These are phyloP conservation scores for Trematomus bernacchii DNA, from an alignment of 2,797 vertebrate species.

Conservation along the genomic window DNA sequence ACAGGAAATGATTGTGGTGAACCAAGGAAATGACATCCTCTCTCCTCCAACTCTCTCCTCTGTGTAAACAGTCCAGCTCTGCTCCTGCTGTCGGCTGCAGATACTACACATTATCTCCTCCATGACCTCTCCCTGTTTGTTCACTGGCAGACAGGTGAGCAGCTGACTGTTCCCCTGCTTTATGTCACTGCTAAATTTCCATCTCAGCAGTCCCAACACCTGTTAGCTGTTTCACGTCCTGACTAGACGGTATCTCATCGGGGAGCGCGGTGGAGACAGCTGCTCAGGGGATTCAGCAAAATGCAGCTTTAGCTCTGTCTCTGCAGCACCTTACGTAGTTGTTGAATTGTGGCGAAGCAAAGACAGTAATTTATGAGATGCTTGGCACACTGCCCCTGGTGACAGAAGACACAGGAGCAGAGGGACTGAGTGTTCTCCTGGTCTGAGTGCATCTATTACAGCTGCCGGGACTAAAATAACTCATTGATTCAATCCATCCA, in stretches of 20 bases:
- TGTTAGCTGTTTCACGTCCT: constrained; percentile 46
- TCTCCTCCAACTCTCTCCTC: constrained; percentile 36
- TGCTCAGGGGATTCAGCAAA: constrained; percentile 46
- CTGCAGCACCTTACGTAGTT: constrained; percentile 49
- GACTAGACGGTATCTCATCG: constrained; percentile 62
- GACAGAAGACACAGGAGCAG: constrained; percentile 44
- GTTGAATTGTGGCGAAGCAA: constrained; percentile 39
- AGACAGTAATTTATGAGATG: constrained; percentile 51
- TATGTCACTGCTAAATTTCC: constrained; percentile 46
- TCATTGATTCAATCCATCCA: constrained; percentile 54
- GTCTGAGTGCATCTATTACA: constrained; percentile 14
- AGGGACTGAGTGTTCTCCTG: constrained; percentile 46
- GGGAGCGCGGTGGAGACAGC: constrained; percentile 25
- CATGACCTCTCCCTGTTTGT: constrained; percentile 37
- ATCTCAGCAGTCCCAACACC: constrained; percentile 47
- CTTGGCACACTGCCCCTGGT: constrained; percentile 38
- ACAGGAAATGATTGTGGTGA: constrained; percentile 86
- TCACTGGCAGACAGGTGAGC: constrained; percentile 31
- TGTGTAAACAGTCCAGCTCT: constrained; percentile 4
- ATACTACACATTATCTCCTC: constrained; percentile 6
- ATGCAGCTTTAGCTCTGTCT: constrained; percentile 44
- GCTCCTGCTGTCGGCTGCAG: constrained; percentile 15
- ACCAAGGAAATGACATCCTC: constrained; percentile 79
- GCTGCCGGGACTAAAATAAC: constrained; percentile 69
- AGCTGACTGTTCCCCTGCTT: constrained; percentile 34